Evolutionary conservation across 2,888 invertebrate species (phyloP), one percentile per base, ranked within the genome.

Genomic region (Pheosia tremula): DNA sequence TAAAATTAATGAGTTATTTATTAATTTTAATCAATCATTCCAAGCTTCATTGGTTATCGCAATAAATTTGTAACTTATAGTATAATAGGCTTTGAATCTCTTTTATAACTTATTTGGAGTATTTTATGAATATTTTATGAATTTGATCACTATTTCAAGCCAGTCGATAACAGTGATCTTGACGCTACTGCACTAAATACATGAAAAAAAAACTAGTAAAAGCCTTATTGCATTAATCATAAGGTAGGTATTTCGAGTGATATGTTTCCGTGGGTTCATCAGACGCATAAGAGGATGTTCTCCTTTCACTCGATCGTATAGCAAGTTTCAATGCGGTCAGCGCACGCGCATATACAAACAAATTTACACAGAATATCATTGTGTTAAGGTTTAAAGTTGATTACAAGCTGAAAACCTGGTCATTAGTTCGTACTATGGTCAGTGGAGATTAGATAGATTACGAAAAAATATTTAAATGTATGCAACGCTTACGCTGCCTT

Each of bases 231-330:
- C 11, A 47, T 24, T 24, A 47, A 47, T 9, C n/a, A 7, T 47
- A 47, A 4, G 49, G 49, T 13, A 13, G 49, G 52, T 36, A 52
- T 52, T 4, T 52, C 52, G 36, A 11, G 11, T 50, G n/a, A 50
- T 11, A 53, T 36, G 37, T 37, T 37, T 37, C 53, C 53, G 37
- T 37, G 37, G 37, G 11, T 37, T 37, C 5, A 53, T 37, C 24
- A 50, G 58, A 47, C 55, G 56, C 59, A 60, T 59, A 57, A 69
- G 65, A 68, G 63, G 72, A 82, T 81, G 75, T 71, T 73, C 77
- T 72, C 79, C 83, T 84, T 84, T 83, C 84, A 83, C 84, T 64
- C 61, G 62, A 56, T 65, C 68, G 66, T 56, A 67, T 50, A 64
- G 62, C 72, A 67, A 66, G 77, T 76, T 77, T 70, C 75, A 81